A percentile compares a stretch with the other conserved stretches of the same genome.
Conservation (phyloP, 1,140 invertebrate species). For the Frieseomelitta varia region DNA sequence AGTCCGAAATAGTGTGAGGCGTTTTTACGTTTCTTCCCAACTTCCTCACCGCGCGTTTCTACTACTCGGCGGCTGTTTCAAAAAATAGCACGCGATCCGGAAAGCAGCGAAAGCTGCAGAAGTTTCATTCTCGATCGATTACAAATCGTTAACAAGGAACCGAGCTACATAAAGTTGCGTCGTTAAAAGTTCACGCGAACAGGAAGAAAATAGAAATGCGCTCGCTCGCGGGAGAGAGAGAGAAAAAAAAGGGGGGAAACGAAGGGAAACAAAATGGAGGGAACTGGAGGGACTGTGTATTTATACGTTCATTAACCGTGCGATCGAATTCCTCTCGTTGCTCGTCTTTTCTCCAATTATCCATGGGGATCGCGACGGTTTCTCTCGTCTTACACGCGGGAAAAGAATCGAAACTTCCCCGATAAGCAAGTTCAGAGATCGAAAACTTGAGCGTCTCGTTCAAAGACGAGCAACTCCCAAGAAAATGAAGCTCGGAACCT, state of each 20-base stretch:
- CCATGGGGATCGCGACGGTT: not conserved
- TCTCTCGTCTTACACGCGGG: not conserved
- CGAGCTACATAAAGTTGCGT: conserved; percentile 7
- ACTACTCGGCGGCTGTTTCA: no score
- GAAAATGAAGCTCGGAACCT: no score
- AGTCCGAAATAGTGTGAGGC: no score
- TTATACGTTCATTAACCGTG: conserved; percentile 17
- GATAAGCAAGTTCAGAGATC: not conserved
- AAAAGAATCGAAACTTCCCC: not conserved
- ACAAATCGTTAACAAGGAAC: conserved; percentile 34
- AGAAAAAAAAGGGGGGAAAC: not conserved
- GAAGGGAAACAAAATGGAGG: not conserved
- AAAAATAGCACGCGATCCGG: not conserved
- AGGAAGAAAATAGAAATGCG: no score
- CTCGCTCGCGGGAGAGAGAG: no score
- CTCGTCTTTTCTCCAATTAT: conserved; percentile 16
- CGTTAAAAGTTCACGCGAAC: conserved; percentile 32
- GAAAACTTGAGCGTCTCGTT: not conserved
- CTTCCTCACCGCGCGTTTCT: not conserved
- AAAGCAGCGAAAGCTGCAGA: no score
- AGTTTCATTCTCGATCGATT: conserved; percentile 4
- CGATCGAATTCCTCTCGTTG: not conserved
- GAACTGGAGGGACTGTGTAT: not conserved
- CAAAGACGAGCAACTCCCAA: not conserved
- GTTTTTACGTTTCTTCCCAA: not conserved